Evolutionary conservation across 2,113 vertebrate species (phyloP), one percentile per base, ranked within the genome.

Genomic region (Paracanthobrama guichenoti): DNA sequence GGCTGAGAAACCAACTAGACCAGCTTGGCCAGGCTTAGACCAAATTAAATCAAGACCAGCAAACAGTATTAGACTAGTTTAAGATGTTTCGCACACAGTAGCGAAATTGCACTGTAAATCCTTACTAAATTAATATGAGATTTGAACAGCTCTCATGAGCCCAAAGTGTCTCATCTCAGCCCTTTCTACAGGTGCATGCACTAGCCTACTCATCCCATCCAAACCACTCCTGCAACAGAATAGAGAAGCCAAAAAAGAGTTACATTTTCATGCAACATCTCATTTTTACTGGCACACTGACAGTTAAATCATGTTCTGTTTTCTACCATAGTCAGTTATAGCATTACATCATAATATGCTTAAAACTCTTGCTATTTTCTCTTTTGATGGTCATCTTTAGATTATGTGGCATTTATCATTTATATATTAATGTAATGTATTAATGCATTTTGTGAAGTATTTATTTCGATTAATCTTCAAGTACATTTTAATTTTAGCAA

Each of bases 111-210:
- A 20, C 14, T 35, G 74, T 55, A 39, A 76, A 76, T 0, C 48
- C 44, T 22, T 76, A 57, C 35, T 50, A 53, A 53, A 74, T 28
- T 0, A 57, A 57, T 39, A 12, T 39, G 66, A 69, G 16, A 69
- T 22, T 12, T 12, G 3, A 12, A 13, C 8, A 22, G 8, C 22
- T 18, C 35, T 39, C 4, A 39, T 6, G 35, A 39, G 24, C 28
- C 28, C 74, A n/a, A 59, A 62, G 24, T 35, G 31, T 8, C 14
- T 20, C 48, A 31, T 76, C 18, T 48, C 79, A 69, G 28, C 44
- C 13, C 12, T 13, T 87, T 88, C 89, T 89, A 91, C 90, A 90
- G 88, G 90, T 89, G 31, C 75, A 31, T 31, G 31, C 39, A 39
- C 4, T 35, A 35, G 35, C 28, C 2, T 18, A n/a, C 31, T 22